Evolutionary conservation across 2,888 invertebrate genomes (phyloP).

Genomic region (Gasteruption jaculator): DNA sequence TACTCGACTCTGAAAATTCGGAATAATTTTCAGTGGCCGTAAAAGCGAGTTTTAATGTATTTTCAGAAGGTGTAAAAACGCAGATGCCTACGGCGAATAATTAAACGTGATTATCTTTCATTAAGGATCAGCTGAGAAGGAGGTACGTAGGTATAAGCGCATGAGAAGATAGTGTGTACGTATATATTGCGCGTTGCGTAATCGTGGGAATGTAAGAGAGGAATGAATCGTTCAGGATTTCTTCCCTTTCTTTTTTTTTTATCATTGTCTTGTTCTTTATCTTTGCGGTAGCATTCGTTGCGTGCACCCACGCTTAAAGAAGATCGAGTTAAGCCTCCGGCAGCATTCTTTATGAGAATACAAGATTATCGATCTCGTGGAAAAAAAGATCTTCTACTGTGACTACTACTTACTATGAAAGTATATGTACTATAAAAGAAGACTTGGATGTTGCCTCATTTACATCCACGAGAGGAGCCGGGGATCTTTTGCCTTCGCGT

Average conservation of each 20-base stretch:
- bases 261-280: constrained; percentile 6
- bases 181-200: constrained; percentile 36
- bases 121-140: constrained; percentile 42
- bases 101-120: constrained; percentile 45
- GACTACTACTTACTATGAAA: no score
- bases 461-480: no score
- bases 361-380: constrained; percentile 11
- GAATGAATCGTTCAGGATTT: constrained; percentile 31
- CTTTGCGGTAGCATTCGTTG: constrained; percentile 23
- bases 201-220: constrained; percentile 46
- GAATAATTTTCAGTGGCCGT: no score
- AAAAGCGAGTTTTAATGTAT: no score
- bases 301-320: constrained; percentile 44
- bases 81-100: constrained; percentile 35
- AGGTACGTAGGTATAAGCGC: constrained; percentile 17
- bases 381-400: no score
- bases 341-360: constrained; percentile 16
- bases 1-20: no score
- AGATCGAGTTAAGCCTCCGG: constrained; percentile 23
- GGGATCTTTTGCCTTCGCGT: no score
- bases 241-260: constrained; percentile 14
- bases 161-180: constrained; percentile 22
- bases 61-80: no score
- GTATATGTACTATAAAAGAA: no score
- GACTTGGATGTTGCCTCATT: no score